phyloP scores from a whole-genome alignment of 2,888 invertebrate genomes.

The Calliphora vomitoria region DNA sequence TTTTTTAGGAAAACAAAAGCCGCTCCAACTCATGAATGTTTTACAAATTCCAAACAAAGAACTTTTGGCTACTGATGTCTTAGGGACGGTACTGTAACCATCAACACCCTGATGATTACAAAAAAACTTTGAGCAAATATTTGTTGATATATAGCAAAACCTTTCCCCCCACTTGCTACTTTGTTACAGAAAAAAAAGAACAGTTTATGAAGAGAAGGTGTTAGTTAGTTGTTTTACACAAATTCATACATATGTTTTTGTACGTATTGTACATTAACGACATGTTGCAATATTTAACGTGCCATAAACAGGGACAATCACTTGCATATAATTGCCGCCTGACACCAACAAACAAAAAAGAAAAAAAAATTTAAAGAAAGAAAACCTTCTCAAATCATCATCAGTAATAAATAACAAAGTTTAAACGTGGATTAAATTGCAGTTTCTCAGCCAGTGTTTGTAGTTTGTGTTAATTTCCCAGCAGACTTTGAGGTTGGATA shows the following conservation, averaged over 20 bases:
- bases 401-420: slow-evolving; percentile 74
- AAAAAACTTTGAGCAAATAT: slow-evolving; percentile 31
- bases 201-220: slow-evolving; percentile 38
- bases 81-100: slow-evolving; percentile 2
- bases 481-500: neutral
- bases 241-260: neutral
- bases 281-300: slow-evolving; percentile 43
- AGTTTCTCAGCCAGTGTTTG: slow-evolving; percentile 19
- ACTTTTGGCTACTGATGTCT: slow-evolving; percentile 48
- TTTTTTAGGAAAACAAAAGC: slow-evolving; percentile 49
- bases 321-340: slow-evolving; percentile 70
- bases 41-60: slow-evolving; percentile 30
- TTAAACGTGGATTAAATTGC: slow-evolving; percentile 71
- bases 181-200: neutral
- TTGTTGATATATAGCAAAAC: slow-evolving; percentile 8
- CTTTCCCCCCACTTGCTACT: neutral
- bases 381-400: slow-evolving; percentile 65
- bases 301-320: slow-evolving; percentile 61
- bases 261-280: neutral
- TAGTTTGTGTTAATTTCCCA: slow-evolving; percentile 26
- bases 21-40: neutral
- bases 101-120: slow-evolving; percentile 1
- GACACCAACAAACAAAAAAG: slow-evolving; percentile 40
- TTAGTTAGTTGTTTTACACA: slow-evolving; percentile 9
- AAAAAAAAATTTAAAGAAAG: slow-evolving; percentile 21